phyloP scores from a whole-genome alignment of 2,113 vertebrate species.

The Leptobrachium ailaonicum region DNA sequence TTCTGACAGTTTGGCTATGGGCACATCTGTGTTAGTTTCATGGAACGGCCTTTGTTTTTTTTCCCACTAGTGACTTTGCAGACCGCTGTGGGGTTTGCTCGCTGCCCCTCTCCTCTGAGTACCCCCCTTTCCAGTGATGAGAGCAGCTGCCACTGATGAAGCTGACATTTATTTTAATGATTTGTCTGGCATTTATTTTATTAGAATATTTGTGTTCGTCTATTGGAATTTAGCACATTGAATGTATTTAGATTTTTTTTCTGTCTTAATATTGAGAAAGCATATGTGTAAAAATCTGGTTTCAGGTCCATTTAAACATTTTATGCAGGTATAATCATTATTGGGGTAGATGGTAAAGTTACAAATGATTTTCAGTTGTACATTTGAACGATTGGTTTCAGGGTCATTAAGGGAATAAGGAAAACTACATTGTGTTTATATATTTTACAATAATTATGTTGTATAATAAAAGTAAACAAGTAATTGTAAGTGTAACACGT shows the following conservation, averaged over 20 bases:
- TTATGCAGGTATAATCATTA: neutral
- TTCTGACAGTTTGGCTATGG: constrained; percentile 93
- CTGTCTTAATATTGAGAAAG: no score
- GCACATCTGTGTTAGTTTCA: constrained; percentile 92
- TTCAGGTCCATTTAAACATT: no score
- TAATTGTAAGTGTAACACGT: no score
- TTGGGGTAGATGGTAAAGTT: neutral
- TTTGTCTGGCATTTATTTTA: constrained; percentile 68
- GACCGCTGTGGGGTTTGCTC: constrained; percentile 73
- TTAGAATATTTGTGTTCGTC: constrained; percentile 27
- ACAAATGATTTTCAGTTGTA: neutral
- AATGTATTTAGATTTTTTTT: neutral
- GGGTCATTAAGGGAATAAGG: no score
- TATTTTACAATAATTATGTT: no score
- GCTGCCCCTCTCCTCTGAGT: constrained; percentile 70
- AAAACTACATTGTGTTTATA: no score
- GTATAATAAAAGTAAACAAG: no score
- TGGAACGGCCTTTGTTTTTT: constrained; percentile 81
- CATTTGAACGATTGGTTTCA: no score
- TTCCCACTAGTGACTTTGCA: constrained; percentile 84
- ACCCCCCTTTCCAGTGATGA: constrained; percentile 69
- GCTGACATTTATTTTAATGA: constrained; percentile 74
- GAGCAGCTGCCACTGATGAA: constrained; percentile 72
- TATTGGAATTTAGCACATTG: neutral
- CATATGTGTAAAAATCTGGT: no score